phyloP scores from a whole-genome alignment of 2,113 vertebrate genomes.

The Tympanuchus pallidicinctus region DNA sequence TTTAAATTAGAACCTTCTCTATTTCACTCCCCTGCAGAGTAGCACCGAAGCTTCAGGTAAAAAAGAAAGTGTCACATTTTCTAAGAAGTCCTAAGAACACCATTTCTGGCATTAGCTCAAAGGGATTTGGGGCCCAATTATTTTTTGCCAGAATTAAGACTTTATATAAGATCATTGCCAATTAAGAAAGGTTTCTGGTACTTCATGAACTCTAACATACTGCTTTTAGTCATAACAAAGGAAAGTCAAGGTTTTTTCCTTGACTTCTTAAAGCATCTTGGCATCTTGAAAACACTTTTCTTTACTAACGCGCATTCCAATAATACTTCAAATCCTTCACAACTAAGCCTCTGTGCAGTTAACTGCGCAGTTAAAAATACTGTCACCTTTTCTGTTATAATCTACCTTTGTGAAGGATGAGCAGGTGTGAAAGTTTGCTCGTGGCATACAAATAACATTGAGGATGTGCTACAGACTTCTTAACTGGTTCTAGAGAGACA shows the following conservation, averaged over 20 bases:
- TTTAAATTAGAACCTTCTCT: constrained; percentile 11
- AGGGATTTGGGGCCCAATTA: not conserved
- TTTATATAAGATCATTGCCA: not conserved
- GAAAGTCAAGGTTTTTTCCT: not conserved
- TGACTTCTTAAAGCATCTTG: not conserved
- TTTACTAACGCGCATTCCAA: not conserved
- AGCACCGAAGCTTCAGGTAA: not conserved
- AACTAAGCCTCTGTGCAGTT: not conserved
- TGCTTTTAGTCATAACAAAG: not conserved
- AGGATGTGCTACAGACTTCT: not conserved
- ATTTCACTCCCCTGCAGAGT: not conserved
- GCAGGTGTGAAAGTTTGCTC: not conserved
- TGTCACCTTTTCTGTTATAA: not conserved
- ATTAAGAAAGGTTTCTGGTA: not conserved
- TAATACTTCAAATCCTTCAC: not conserved
- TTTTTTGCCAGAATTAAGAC: not conserved
- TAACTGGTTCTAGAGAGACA: not conserved
- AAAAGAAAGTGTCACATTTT: not conserved
- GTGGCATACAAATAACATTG: not conserved
- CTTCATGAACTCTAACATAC: not conserved
- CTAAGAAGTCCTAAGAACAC: not conserved
- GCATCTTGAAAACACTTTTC: not conserved
- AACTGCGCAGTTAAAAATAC: not conserved
- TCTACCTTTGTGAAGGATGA: not conserved
- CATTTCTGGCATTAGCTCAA: not conserved